Base-by-base conservation (phyloP, 2,797 vertebrate genomes). In the Esox lucius region DNA sequence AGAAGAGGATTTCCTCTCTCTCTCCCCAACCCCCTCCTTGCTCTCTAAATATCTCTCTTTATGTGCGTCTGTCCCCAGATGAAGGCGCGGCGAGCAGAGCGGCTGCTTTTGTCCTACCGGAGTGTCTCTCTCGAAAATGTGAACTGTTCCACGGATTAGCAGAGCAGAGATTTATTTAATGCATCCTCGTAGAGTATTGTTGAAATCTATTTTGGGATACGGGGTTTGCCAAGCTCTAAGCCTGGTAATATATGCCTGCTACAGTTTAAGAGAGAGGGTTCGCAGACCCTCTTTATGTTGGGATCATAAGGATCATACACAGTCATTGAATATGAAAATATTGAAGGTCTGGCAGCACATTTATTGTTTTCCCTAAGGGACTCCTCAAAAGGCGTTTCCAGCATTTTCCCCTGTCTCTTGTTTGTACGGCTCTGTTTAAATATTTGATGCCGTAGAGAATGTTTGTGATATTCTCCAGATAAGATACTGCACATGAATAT, bases 161-260 rank as follows among this genome's bases (percentile, higher is more conserved):
- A 68, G 84, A 93, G 92, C 88, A 80, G 89, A 94, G 94, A 95
- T 95, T 94, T 95, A 95, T 94, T 95, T 95, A 95, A 94, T 95
- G 94, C 93, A 94, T 93, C 93, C 92, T 94, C 89, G 92, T 92
- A 91, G 88, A 92, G 92, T 91, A 94, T 95, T 94, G 94, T 94
- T 92, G 89, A 93, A 94, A 94, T 94, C 94, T 95, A 95, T 95
- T 95, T 95, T 94, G 91, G 94, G 93, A 92, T 90, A 89, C 85
- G 86, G 85, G 88, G 91, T 88, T 92, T 92, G 93, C 91, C 91
- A 91, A 93, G 92, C 93, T 92, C 86, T 94, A 94, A 95, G 93
- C 94, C 93, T 94, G 91, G 91, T 95, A 95, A 94, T 94, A 93
- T 94, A 93, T 94, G 93, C 94, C 93, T 93, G 94, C 93, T 94